Evolutionary conservation across 2,113 vertebrate genomes (phyloP).

Genomic region (Gallinago undulata): DNA sequence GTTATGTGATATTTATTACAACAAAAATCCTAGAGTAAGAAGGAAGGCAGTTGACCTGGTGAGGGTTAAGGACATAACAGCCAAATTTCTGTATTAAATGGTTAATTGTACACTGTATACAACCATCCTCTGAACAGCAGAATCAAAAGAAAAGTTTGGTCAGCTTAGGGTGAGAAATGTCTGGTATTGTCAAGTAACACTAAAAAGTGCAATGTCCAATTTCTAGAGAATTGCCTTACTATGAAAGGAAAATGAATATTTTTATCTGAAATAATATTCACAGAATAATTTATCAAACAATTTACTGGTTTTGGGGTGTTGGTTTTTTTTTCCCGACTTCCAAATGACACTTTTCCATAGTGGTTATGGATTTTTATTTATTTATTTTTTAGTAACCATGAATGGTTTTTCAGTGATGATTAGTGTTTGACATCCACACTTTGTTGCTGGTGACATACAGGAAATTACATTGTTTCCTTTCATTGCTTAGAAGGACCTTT

Average conservation of each 20-base stretch:
- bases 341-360: rapidly evolving
- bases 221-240: neutral
- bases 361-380: neutral
- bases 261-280: neutral
- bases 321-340: neutral
- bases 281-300: neutral
- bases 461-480: neutral
- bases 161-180: neutral
- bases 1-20: neutral
- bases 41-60: neutral
- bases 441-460: neutral
- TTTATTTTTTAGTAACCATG: neutral
- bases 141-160: neutral
- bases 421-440: neutral
- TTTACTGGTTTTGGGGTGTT: neutral
- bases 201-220: neutral
- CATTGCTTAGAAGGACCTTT: neutral
- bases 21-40: neutral
- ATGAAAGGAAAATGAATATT: neutral
- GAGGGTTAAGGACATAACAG: rapidly evolving
- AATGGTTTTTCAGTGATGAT: neutral
- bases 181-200: neutral
- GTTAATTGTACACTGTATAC: too few relatives aligned
- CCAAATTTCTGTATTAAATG: neutral
- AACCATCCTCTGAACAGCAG: neutral